Evolutionary conservation across 1,140 invertebrate species (phyloP).

Genomic region (Drosophila ironensis): DNA sequence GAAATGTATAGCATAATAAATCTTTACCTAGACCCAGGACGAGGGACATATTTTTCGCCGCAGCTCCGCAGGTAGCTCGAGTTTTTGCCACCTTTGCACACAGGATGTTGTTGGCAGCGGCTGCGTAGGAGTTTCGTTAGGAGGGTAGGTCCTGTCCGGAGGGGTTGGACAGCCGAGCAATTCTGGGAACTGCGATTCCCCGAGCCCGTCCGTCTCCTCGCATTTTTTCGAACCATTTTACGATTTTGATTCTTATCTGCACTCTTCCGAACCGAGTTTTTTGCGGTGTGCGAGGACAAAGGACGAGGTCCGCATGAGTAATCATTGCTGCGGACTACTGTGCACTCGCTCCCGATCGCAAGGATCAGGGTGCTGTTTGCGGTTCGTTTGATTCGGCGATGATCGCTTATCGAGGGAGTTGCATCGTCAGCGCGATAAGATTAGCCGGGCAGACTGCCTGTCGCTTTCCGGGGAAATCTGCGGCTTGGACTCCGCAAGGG

Average conservation of each 20-base stretch:
- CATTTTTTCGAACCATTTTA: slow-evolving; percentile 77
- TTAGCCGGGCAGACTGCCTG: slow-evolving; percentile 56
- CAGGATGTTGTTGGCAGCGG: slow-evolving; percentile 61
- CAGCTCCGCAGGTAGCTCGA: slow-evolving; percentile 60
- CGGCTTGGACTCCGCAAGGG: slow-evolving; percentile 12
- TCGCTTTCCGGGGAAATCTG: slow-evolving; percentile 51
- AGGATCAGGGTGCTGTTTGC: slow-evolving; percentile 25
- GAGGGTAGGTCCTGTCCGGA: slow-evolving; percentile 37
- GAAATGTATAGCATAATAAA: slow-evolving; percentile 80
- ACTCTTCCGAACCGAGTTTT: slow-evolving; percentile 13
- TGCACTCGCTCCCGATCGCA: slow-evolving; percentile 24
- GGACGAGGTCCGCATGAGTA: slow-evolving; percentile 44
- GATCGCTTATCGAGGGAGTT: slow-evolving; percentile 43
- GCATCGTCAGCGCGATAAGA: slow-evolving; percentile 59
- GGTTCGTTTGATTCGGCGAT: slow-evolving; percentile 60
- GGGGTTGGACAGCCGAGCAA: slow-evolving; percentile 19
- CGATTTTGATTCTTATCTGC: slow-evolving; percentile 72
- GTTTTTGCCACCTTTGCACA: slow-evolving; percentile 78
- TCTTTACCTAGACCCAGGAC: slow-evolving; percentile 65
- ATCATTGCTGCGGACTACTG: slow-evolving; percentile 66
- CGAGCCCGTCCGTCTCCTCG: neutral
- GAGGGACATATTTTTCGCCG: slow-evolving; percentile 59
- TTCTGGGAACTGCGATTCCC: slow-evolving; percentile 36
- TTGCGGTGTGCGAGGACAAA: slow-evolving; percentile 74
- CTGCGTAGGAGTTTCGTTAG: slow-evolving; percentile 56